Evolutionary conservation across 2,888 invertebrate genomes (phyloP), one percentile per base, ranked within the genome.

Genomic region (Andrena fulva): DNA sequence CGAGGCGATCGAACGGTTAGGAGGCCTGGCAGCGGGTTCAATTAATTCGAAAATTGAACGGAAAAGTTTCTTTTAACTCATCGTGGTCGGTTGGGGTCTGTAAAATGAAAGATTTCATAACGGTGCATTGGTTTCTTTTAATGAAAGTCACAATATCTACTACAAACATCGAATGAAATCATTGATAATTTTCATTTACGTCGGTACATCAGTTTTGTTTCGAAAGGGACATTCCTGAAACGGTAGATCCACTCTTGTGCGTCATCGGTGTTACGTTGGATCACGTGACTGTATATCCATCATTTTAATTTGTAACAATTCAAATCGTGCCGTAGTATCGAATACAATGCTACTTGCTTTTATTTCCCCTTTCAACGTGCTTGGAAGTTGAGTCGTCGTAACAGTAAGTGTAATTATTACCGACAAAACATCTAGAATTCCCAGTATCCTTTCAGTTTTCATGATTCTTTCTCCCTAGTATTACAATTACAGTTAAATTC

Each of bases 291-390:
- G 8, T 7, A 35, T 33, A 27, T 73, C 31, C 59, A 20, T 73
- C 68, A 59, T 68, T 80, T 79, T 79, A 73, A 80, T 73, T 79
- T 67, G 29, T 79, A 59, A 68, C 52, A 59, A 73, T 80, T 80
- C 64, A 59, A 80, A 80, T 67, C 20, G 35, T n/a, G 29, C 12
- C 5, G 8, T 6, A 4, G 24, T 59, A 12, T 10, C 12, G 10
- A 8, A 29, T 50, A 63, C 12, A 48, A 63, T 74, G 69, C 72
- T 59, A 66, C 29, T 68, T 24, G 7, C 20, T 64, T 80, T 67
- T 1, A 20, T 42, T 52, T 35, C 1, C 50, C 8, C n/a, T 64
- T 70, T 42, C n/a, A 24, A 59, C 29, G 10, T 16, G n/a, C 35
- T 56, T 56, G 59, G 4, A 27, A 54, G 27, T 8, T 6, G 10